phyloP scores from a whole-genome alignment of 2,113 vertebrate genomes.

The Myotis davidii region DNA sequence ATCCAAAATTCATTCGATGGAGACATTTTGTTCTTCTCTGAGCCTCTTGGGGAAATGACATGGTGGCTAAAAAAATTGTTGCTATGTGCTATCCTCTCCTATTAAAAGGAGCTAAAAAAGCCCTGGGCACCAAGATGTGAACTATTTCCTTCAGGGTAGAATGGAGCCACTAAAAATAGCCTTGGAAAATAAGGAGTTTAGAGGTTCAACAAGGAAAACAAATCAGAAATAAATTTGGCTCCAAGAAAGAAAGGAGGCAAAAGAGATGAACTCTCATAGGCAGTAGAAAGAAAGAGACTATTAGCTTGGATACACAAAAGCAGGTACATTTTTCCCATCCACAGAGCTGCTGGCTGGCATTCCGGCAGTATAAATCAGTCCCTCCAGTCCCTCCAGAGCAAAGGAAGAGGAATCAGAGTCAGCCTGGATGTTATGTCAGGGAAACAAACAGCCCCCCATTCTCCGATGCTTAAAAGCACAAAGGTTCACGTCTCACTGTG shows the following conservation, averaged over 20 bases:
- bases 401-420: slow-evolving; percentile 61
- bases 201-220: slow-evolving; percentile 79
- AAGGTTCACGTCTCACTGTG: background rate
- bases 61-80: slow-evolving; percentile 82
- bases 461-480: slow-evolving; percentile 23
- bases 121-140: slow-evolving; percentile 76
- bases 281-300: slow-evolving; percentile 57
- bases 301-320: slow-evolving; percentile 36
- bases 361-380: slow-evolving; percentile 64
- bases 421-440: slow-evolving; percentile 16
- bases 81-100: slow-evolving; percentile 80
- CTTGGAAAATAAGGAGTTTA: slow-evolving; percentile 78
- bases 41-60: slow-evolving; percentile 82
- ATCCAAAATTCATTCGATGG: slow-evolving; percentile 65
- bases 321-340: slow-evolving; percentile 66
- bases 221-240: slow-evolving; percentile 78
- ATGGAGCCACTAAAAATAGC: slow-evolving; percentile 82
- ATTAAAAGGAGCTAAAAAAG: slow-evolving; percentile 82
- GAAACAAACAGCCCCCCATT: slow-evolving; percentile 42
- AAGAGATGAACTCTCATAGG: slow-evolving; percentile 57
- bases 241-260: slow-evolving; percentile 57
- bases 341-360: slow-evolving; percentile 63
- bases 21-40: slow-evolving; percentile 85
- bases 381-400: slow-evolving; percentile 48
- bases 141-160: slow-evolving; percentile 81